These are phyloP conservation scores for Microcebus murinus DNA, from an alignment of 2,113 vertebrate species.

Conservation along the genomic window DNA sequence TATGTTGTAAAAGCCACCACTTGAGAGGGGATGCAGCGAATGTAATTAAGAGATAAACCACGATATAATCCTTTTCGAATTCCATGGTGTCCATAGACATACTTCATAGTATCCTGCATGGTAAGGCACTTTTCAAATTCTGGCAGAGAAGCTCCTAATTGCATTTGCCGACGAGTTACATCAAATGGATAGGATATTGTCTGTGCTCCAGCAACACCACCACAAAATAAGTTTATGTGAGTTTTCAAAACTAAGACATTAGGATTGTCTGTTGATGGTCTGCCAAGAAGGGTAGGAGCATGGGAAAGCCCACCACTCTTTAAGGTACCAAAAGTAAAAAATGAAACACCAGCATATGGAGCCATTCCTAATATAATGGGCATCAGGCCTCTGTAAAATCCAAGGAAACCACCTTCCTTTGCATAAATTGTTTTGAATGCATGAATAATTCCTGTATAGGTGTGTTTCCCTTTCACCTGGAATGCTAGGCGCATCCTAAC, in stretches of 20 bases:
- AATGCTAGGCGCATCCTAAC: slow-evolving; percentile 96
- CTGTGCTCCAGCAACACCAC: slow-evolving; percentile 97
- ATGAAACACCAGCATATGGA: slow-evolving; percentile 90
- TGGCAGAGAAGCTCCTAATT: slow-evolving; percentile 92
- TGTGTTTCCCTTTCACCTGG: slow-evolving; percentile 97
- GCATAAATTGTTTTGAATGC: slow-evolving; percentile 97
- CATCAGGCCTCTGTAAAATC: no score
- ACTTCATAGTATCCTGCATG: slow-evolving; percentile 93
- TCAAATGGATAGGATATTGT: slow-evolving; percentile 98
- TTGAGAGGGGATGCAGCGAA: slow-evolving; percentile 97
- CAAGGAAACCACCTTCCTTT: slow-evolving; percentile 81
- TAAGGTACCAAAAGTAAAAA: slow-evolving; percentile 98
- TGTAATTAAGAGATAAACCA: slow-evolving; percentile 97
- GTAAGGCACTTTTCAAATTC: slow-evolving; percentile 96
- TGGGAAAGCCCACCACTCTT: slow-evolving; percentile 96
- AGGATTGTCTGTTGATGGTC: slow-evolving; percentile 95
- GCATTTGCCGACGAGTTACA: slow-evolving; percentile 98
- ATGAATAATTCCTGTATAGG: slow-evolving; percentile 95
- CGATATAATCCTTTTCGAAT: slow-evolving; percentile 95
- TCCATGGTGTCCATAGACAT: slow-evolving; percentile 92
- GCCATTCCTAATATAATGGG: no score
- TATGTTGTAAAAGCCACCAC: slow-evolving; percentile 99
- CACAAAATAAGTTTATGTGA: slow-evolving; percentile 96
- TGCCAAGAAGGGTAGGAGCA: slow-evolving; percentile 93
- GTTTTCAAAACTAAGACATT: slow-evolving; percentile 96